Conservation (phyloP, 1,140 invertebrate genomes). For the Bombus vancouverensis region DNA sequence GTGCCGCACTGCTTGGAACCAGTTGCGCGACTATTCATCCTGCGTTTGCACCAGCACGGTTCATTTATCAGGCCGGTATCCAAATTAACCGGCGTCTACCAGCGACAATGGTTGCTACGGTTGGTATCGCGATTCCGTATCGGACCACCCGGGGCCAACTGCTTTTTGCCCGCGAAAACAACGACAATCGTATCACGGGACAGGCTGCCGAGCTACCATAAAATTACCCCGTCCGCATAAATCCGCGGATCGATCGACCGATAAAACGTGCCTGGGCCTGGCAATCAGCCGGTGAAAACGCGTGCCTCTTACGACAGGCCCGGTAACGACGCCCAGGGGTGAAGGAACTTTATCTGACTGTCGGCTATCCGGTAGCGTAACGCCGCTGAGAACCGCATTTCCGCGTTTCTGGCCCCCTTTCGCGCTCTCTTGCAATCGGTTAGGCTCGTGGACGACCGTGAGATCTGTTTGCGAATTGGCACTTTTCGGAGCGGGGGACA, state of each 20-base stretch:
- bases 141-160: slow-evolving; percentile 23
- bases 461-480: neutral
- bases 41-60: neutral
- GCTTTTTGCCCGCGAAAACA: slow-evolving; percentile 16
- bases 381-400: slow-evolving; percentile 39
- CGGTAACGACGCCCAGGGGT: slow-evolving; percentile 16
- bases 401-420: slow-evolving; percentile 49
- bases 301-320: slow-evolving; percentile 41
- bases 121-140: slow-evolving; percentile 2
- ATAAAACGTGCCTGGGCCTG: slow-evolving; percentile 22
- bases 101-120: neutral
- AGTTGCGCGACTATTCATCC: slow-evolving; percentile 15
- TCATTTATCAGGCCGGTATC: slow-evolving; percentile 26
- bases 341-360: slow-evolving; percentile 57
- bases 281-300: slow-evolving; percentile 53
- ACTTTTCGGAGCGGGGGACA: neutral
- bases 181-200: slow-evolving; percentile 6
- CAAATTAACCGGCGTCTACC: slow-evolving; percentile 14
- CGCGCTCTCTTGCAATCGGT: neutral
- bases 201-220: slow-evolving; percentile 29
- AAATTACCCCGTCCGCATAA: slow-evolving; percentile 48
- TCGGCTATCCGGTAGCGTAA: slow-evolving; percentile 56
- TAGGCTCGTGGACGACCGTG: neutral
- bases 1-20: neutral
- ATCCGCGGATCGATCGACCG: slow-evolving; percentile 52